Conservation (phyloP, 2,888 invertebrate species). For the Protophormia terraenovae region DNA sequence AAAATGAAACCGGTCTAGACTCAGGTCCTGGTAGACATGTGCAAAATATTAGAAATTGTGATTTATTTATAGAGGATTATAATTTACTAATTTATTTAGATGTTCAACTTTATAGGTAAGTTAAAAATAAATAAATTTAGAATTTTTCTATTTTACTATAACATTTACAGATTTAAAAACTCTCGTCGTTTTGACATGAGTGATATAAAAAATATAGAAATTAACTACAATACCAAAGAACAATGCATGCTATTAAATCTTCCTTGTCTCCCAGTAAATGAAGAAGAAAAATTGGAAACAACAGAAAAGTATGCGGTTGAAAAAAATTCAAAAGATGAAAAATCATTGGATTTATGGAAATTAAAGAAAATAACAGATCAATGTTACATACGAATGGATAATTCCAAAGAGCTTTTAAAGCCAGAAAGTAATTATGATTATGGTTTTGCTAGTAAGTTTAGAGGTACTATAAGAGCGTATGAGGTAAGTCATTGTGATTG, state of each 20-base stretch:
- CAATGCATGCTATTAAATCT: slow-evolving; percentile 71
- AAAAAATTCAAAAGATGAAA: slow-evolving; percentile 65
- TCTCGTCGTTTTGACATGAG: slow-evolving; percentile 75
- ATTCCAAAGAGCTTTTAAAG: slow-evolving; percentile 69
- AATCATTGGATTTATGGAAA: slow-evolving; percentile 71
- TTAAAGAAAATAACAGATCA: slow-evolving; percentile 77
- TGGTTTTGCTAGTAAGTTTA: slow-evolving; percentile 75
- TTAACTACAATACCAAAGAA: slow-evolving; percentile 73
- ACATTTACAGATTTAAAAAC: slow-evolving; percentile 74
- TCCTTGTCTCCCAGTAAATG: slow-evolving; percentile 73
- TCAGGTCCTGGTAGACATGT: slow-evolving; percentile 68
- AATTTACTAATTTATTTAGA: slow-evolving; percentile 77
- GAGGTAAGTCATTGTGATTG: slow-evolving; percentile 68
- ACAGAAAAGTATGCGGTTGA: slow-evolving; percentile 69
- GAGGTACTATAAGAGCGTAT: slow-evolving; percentile 70
- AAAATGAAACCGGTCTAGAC: neutral
- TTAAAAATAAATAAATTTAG: too few relatives aligned
- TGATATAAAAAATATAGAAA: slow-evolving; percentile 75
- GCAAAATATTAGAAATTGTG: slow-evolving; percentile 76
- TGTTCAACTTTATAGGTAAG: slow-evolving; percentile 68
- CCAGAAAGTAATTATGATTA: slow-evolving; percentile 75
- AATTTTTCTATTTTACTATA: neutral
- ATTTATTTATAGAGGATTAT: slow-evolving; percentile 77
- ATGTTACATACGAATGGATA: slow-evolving; percentile 76
- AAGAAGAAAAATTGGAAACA: slow-evolving; percentile 56